Percentiles rank a stretch among this genome's conserved stretches.
These are phyloP conservation scores for Syngnathus rostellatus DNA, from an alignment of 2,797 vertebrate genomes.

Conservation along the genomic window DNA sequence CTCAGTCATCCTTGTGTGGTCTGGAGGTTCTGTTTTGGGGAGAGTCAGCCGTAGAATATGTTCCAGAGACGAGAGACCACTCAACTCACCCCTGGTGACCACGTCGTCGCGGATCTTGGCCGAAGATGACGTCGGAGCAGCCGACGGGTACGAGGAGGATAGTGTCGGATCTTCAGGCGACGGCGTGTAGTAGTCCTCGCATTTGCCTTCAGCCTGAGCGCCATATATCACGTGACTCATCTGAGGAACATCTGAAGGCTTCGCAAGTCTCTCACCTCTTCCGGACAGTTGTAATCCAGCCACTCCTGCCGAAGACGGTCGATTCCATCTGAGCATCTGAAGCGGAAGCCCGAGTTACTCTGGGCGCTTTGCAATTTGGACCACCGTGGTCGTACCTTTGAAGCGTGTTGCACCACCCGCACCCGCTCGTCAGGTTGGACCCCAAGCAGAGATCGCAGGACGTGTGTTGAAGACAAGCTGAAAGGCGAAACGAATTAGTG, in stretches of 20 bases:
- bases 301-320: conserved; percentile 90
- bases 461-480: conserved; percentile 86
- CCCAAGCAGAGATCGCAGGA: conserved; percentile 77
- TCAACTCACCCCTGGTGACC: conserved; percentile 75
- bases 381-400: conserved; percentile 71
- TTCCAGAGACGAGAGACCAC: no score
- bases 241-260: neutral
- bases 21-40: conserved; percentile 50
- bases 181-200: conserved; percentile 72
- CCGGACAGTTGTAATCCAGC: conserved; percentile 82
- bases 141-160: conserved; percentile 44
- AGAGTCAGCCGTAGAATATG: conserved; percentile 1
- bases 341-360: conserved; percentile 16
- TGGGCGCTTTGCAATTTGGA: neutral
- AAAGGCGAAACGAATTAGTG: neutral
- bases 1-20: conserved; percentile 56
- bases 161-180: conserved; percentile 55
- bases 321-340: conserved; percentile 89
- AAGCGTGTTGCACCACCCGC: conserved; percentile 90
- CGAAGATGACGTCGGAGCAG: conserved; percentile 57
- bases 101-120: conserved; percentile 55
- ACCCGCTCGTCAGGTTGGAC: conserved; percentile 77
- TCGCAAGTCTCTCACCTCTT: conserved; percentile 70
- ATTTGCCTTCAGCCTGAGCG: conserved; percentile 70
- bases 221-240: neutral